Conservation (phyloP, 23 tunicate species). For the Clavelina lepadiformis region DNA sequence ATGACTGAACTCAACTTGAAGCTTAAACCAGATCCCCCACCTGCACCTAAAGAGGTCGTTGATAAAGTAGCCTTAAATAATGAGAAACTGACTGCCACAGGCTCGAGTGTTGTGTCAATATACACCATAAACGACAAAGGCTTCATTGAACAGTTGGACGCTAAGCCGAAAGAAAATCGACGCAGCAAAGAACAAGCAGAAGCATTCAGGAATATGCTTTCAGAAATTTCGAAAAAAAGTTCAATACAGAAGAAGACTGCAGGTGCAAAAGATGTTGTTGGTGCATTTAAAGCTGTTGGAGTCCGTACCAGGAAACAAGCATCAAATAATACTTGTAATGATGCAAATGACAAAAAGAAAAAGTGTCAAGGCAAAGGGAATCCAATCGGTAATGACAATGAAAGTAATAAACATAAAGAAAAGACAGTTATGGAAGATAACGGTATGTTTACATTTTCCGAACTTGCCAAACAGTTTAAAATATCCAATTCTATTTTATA, state of each 20-base stretch:
- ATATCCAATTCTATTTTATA: constrained; percentile 80
- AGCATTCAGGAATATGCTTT: constrained; percentile 62
- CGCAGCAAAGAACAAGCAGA: constrained; percentile 82
- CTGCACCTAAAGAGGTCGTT: not conserved
- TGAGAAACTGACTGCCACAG: not conserved
- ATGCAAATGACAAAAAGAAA: constrained; percentile 33
- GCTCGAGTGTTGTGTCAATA: constrained; percentile 55
- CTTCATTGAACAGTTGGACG: constrained; percentile 39
- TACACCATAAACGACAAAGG: constrained; percentile 86
- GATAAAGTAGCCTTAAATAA: constrained; percentile 2
- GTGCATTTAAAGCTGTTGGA: constrained; percentile 48
- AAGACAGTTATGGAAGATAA: constrained; percentile 26
- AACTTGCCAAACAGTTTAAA: constrained; percentile 82
- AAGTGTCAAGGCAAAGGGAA: constrained; percentile 30
- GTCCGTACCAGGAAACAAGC: constrained; percentile 52
- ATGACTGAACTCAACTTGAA: constrained; percentile 74
- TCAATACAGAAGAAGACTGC: constrained; percentile 59
- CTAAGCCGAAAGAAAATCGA: constrained; percentile 66
- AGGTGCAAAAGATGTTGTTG: constrained; percentile 57
- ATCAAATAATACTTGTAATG: constrained; percentile 1
- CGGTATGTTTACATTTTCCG: constrained; percentile 66
- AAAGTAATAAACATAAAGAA: not conserved
- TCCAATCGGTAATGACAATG: constrained; percentile 43
- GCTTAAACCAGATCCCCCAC: constrained; percentile 32
- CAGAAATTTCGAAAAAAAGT: constrained; percentile 50